phyloP scores from a whole-genome alignment of 2,888 invertebrate species.

The Cephus spinipes region DNA sequence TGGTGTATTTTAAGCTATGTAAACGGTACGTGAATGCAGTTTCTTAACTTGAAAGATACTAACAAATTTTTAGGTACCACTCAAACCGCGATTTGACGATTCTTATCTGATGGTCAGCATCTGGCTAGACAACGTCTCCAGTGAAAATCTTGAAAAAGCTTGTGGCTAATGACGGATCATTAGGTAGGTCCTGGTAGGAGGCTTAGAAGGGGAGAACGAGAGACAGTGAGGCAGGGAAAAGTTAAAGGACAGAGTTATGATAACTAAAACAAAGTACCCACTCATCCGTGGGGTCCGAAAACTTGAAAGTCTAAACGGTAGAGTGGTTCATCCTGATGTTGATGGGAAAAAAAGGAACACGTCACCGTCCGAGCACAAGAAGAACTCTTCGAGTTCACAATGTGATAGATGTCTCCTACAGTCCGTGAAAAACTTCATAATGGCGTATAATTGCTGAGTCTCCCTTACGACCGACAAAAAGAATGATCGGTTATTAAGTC shows the following conservation, averaged over 20 bases:
- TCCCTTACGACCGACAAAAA: constrained; percentile 40
- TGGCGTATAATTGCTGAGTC: constrained; percentile 57
- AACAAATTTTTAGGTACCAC: background rate
- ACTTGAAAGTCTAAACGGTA: background rate
- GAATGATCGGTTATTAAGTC: background rate
- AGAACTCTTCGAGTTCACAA: background rate
- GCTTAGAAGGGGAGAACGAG: background rate
- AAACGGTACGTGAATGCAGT: background rate
- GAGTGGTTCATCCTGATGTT: background rate
- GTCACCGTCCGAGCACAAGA: background rate
- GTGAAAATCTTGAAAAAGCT: background rate
- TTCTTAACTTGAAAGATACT: background rate
- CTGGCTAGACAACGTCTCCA: background rate
- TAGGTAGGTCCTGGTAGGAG: background rate
- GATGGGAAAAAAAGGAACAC: background rate
- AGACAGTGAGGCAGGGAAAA: background rate
- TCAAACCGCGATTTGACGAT: background rate
- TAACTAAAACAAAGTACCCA: background rate
- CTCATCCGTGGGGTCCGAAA: background rate
- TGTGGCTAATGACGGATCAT: background rate
- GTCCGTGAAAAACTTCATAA: constrained; percentile 47
- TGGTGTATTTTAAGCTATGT: background rate
- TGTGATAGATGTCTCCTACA: constrained; percentile 21
- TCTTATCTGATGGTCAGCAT: background rate
- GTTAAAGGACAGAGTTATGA: background rate